Percentiles rank a stretch among this genome's conserved stretches.
These are phyloP conservation scores for Limanda limanda DNA, from an alignment of 2,113 vertebrate genomes.

Conservation along the genomic window DNA sequence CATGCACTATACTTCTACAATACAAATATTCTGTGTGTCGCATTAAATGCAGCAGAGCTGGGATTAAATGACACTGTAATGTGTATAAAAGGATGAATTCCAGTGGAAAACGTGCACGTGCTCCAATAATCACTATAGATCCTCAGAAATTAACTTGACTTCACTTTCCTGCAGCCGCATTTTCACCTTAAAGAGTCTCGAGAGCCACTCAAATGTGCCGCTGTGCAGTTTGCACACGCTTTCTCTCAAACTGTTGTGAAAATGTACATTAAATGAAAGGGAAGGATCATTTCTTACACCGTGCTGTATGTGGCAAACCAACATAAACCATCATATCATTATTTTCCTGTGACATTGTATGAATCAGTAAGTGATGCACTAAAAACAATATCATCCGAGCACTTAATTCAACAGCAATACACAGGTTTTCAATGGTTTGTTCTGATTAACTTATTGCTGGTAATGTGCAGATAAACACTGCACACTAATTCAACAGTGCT, in stretches of 20 bases:
- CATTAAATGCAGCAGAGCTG: conserved; percentile 1
- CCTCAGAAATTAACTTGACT: conserved; percentile 16
- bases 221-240: neutral
- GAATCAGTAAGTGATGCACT: neutral
- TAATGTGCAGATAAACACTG: conserved; percentile 14
- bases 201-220: neutral
- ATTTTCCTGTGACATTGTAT: neutral
- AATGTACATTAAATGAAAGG: conserved; percentile 7
- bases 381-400: neutral
- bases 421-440: neutral
- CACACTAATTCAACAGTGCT: conserved; percentile 17
- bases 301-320: conserved; percentile 59
- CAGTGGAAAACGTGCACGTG: neutral
- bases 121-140: neutral
- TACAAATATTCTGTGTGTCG: conserved; percentile 8
- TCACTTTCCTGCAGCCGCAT: conserved; percentile 3
- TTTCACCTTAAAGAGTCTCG: neutral
- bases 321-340: neutral
- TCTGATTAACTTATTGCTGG: neutral
- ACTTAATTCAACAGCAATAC: neutral
- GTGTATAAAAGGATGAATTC: neutral
- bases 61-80: neutral
- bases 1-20: neutral
- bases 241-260: neutral
- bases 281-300: neutral